Percentiles rank a stretch among this genome's conserved stretches.
phyloP scores from a whole-genome alignment of 2,888 invertebrate species.

The Athetis lepigone region DNA sequence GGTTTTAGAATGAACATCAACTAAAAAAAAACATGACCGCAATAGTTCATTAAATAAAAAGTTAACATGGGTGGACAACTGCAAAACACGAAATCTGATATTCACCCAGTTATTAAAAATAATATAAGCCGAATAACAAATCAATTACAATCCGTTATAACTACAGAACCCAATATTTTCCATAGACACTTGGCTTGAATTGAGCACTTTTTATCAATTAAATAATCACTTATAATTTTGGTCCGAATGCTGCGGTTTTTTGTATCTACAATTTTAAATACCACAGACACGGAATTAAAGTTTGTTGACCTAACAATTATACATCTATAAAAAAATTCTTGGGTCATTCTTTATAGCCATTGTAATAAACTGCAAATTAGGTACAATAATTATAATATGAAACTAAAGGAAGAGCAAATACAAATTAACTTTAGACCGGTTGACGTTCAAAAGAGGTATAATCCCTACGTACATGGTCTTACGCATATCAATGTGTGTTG shows the following conservation, averaged over 20 bases:
- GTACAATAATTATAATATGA: neutral
- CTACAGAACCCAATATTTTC: neutral
- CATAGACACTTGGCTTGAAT: neutral
- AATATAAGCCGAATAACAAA: too few relatives aligned
- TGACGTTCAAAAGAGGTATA: slow-evolving; percentile 4
- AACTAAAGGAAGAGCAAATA: neutral
- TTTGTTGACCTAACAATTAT: slow-evolving; percentile 9
- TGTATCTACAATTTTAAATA: neutral
- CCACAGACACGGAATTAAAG: neutral
- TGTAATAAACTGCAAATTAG: neutral
- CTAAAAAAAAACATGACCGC: too few relatives aligned
- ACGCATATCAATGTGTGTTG: neutral
- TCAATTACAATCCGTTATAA: too few relatives aligned
- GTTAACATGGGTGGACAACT: too few relatives aligned
- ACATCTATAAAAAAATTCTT: neutral
- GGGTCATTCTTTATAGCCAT: slow-evolving; percentile 5
- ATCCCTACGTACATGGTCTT: neutral
- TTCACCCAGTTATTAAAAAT: too few relatives aligned
- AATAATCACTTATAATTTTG: slow-evolving; percentile 3
- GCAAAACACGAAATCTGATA: too few relatives aligned
- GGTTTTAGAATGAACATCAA: too few relatives aligned
- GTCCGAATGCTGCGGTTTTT: neutral
- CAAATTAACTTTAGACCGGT: neutral
- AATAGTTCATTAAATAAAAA: too few relatives aligned
- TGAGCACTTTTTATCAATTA: neutral